These are phyloP conservation scores for Porites lobata DNA, from an alignment of 92 coral and sea anemone genomes.

Conservation along the genomic window DNA sequence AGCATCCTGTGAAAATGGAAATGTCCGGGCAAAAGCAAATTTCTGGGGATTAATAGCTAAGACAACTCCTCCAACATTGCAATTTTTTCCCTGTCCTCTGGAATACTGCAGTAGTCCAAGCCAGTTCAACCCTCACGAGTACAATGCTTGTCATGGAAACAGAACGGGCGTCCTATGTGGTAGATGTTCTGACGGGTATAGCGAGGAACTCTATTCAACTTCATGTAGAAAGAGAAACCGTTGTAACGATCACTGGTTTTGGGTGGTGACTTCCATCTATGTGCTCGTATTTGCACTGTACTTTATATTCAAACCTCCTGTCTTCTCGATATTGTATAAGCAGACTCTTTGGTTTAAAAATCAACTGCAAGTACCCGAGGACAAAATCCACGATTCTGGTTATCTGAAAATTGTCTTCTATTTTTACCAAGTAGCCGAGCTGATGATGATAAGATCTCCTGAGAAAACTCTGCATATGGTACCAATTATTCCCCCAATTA, in stretches of 20 bases:
- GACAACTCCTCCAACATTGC: constrained; percentile 27
- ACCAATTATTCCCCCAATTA: constrained; percentile 19
- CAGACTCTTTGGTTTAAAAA: constrained; percentile 41
- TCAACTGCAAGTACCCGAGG: no score
- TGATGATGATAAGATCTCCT: constrained; percentile 24
- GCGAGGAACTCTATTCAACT: constrained; percentile 59
- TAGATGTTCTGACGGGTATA: constrained; percentile 50
- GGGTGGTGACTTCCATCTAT: constrained; percentile 34
- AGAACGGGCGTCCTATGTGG: constrained; percentile 74
- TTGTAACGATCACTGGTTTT: constrained; percentile 65
- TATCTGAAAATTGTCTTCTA: constrained; percentile 29
- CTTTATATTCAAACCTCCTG: constrained; percentile 57
- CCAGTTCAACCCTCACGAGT: no score
- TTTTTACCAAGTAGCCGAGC: constrained; percentile 33
- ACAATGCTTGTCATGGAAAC: constrained; percentile 67
- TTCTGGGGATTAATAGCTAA: no score
- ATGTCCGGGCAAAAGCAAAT: constrained; percentile 47
- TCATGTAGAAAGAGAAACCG: constrained; percentile 40
- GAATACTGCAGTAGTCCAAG: constrained; percentile 38
- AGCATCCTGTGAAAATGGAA: constrained; percentile 30
- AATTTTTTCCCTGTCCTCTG: constrained; percentile 60
- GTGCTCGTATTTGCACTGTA: constrained; percentile 42
- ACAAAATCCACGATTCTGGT: constrained; percentile 29
- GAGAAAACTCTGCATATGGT: constrained; percentile 20
- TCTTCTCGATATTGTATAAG: constrained; percentile 27